Evolutionary conservation across 1,140 invertebrate species (phyloP).

Genomic region (Saxidomus purpurata): DNA sequence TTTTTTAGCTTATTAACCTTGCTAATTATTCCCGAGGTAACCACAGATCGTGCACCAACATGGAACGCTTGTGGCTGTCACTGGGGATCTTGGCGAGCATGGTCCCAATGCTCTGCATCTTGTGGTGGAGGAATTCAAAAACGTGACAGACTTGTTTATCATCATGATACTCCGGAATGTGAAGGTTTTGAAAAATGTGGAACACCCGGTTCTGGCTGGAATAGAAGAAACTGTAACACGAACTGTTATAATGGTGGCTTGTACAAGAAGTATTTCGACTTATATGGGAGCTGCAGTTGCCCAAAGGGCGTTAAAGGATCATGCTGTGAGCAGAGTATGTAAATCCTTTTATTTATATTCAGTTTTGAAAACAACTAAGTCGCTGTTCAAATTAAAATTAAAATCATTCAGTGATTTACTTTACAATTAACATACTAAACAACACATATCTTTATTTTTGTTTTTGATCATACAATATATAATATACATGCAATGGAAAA

Average conservation of each 20-base stretch:
- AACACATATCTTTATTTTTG: no score
- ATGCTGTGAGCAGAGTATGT: no score
- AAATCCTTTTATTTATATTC: no score
- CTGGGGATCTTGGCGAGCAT: neutral
- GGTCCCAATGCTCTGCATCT: neutral
- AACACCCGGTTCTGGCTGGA: neutral
- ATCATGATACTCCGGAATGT: slow-evolving; percentile 14
- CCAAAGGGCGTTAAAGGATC: neutral
- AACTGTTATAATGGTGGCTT: neutral
- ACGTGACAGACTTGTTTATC: neutral
- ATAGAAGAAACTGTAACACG: neutral
- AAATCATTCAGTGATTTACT: no score
- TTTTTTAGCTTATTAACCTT: neutral
- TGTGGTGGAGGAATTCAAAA: neutral
- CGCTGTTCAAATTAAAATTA: no score
- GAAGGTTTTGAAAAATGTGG: slow-evolving; percentile 32
- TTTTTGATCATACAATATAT: no score
- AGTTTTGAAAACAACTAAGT: no score
- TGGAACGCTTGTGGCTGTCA: neutral
- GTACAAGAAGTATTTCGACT: neutral
- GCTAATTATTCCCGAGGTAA: neutral
- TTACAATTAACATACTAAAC: no score
- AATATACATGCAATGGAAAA: no score
- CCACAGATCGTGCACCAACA: neutral
- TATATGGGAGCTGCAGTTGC: neutral